Base-by-base conservation (phyloP, 2,888 invertebrate genomes). In the Biston betularia region DNA sequence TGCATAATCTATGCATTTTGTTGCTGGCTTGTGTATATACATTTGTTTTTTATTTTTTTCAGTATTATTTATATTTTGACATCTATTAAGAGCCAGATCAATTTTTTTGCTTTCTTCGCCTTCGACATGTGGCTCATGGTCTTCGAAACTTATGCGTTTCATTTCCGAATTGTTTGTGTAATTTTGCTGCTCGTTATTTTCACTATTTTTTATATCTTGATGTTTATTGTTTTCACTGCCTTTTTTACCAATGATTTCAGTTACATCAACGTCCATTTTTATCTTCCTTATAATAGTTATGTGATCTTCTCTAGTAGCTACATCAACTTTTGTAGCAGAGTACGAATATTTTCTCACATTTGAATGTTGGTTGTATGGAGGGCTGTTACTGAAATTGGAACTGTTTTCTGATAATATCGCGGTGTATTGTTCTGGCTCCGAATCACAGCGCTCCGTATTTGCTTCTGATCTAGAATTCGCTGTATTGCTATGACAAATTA, bases 221-320 rank as follows among this genome's bases (percentile, higher is more conserved):
- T 15, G 24, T 63, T 46, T 50, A 44, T 38, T 1, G 49, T 61
- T 55, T 45, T n/a, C 44, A 63, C 46, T 63, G 5, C 55, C 46
- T 24, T 60, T 33, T 49, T 54, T 50, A 14, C 59, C 56, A 45
- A 83, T 65, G 60, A 86, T 84, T 83, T 87, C 83, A 46, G 86
- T 88, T n/a, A 92, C 71, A 69, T 89, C 82, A 14, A 90, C 69
- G 72, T 90, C 84, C 56, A 93, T 73, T 79, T 85, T 84, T 12
- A 90, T 50, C 76, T 84, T 87, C 69, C 85, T 86, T 56, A 88
- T 80, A 40, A 90, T 75, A 64, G 80, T 76, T 42, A 80, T 72
- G 70, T 79, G 75, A 48, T 84, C 77, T 4, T 74, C 57, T 74
- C 83, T 82, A 6, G 82, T 82, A 46, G 75, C 79, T 15, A 89